Percentiles rank a stretch among this genome's conserved stretches.
phyloP scores from a whole-genome alignment of 2,888 invertebrate species.

The Helicoverpa assulta region DNA sequence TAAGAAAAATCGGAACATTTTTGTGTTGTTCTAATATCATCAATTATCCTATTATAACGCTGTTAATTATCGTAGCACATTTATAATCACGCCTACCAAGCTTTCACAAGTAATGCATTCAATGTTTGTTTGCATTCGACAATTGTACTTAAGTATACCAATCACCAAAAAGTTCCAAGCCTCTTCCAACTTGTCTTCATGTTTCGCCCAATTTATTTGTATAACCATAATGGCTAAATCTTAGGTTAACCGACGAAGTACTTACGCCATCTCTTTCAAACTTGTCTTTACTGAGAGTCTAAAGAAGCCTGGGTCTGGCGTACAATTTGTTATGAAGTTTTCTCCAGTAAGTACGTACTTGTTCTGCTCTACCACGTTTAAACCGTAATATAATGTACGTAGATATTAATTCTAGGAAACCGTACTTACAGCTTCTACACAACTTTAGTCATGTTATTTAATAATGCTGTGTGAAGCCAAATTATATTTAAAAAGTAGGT shows the following conservation, averaged over 20 bases:
- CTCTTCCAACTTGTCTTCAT: not conserved
- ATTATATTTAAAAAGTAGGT: too few relatives aligned
- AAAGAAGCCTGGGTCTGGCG: not conserved
- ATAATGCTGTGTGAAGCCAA: too few relatives aligned
- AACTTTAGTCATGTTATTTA: too few relatives aligned
- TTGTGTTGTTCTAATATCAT: too few relatives aligned
- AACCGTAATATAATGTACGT: not conserved
- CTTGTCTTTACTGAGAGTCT: slow-evolving; percentile 5
- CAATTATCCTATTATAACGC: too few relatives aligned
- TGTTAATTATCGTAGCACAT: too few relatives aligned
- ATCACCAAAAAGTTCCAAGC: not conserved
- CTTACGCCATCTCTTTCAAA: slow-evolving; percentile 9
- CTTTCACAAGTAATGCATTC: too few relatives aligned
- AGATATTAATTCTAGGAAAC: not conserved
- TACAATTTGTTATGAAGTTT: slow-evolving; percentile 24
- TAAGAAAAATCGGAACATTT: too few relatives aligned
- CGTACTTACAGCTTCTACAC: not conserved
- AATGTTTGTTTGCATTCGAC: not conserved
- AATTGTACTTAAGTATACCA: too few relatives aligned
- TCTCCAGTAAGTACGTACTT: slow-evolving; percentile 6
- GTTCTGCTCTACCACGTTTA: slow-evolving; percentile 1
- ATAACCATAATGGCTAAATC: slow-evolving; percentile 2
- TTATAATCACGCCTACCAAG: too few relatives aligned
- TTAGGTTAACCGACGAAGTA: slow-evolving; percentile 4
- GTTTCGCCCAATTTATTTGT: slow-evolving; percentile 7